phyloP scores from a whole-genome alignment of 2,888 invertebrate species.

The Mesorhabditis sp. region DNA sequence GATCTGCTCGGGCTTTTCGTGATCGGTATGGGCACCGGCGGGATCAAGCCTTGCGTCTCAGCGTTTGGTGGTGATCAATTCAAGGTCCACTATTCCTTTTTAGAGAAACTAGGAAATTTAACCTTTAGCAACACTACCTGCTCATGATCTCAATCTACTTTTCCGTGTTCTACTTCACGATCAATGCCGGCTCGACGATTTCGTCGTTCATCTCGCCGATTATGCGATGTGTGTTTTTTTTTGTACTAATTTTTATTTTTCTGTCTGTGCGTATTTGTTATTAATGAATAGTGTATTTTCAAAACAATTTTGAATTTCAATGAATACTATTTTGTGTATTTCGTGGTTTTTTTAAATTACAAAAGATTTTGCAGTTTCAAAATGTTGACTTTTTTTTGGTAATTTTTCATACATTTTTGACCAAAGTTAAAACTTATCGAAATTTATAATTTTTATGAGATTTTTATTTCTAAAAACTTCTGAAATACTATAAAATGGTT shows the following conservation, averaged over 20 bases:
- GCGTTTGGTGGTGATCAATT: conserved; percentile 63
- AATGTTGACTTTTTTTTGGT: no score
- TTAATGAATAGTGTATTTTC: no score
- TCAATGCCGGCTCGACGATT: conserved; percentile 81
- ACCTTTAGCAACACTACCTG: conserved; percentile 63
- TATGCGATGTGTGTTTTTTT: conserved; percentile 66
- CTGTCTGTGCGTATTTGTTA: neutral
- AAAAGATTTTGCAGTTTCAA: no score
- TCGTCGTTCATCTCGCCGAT: conserved; percentile 84
- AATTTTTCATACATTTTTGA: no score
- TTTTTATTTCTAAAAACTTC: no score
- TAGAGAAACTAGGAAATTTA: conserved; percentile 3
- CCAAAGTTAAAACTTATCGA: no score
- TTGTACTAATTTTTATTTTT: neutral
- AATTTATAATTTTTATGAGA: no score
- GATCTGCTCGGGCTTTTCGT: conserved; percentile 58
- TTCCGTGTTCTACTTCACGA: conserved; percentile 88
- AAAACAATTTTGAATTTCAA: no score
- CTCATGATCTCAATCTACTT: conserved; percentile 79
- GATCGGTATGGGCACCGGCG: conserved; percentile 62
- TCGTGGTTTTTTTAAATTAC: no score
- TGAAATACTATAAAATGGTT: no score
- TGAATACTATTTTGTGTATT: no score
- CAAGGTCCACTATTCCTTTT: conserved; percentile 24
- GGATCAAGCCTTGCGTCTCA: conserved; percentile 64